A percentile compares a stretch with the other conserved stretches of the same genome.
Evolutionary conservation across 23 tunicate genomes (phyloP).

Genomic region (Diplosoma virens): DNA sequence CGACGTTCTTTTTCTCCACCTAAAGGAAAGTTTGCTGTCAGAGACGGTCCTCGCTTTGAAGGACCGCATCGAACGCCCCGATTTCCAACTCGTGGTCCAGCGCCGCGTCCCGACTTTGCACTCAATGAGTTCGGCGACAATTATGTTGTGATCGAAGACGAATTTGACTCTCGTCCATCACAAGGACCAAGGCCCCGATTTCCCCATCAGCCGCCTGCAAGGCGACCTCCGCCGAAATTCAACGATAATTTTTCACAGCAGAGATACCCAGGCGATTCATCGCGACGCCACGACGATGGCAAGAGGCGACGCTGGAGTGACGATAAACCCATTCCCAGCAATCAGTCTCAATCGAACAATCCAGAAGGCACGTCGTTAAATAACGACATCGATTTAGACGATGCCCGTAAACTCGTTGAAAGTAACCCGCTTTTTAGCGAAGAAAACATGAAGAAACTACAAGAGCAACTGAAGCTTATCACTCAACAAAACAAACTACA

Average conservation of each 20-base stretch:
- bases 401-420: constrained; percentile 19
- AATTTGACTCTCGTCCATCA: neutral
- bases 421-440: constrained; percentile 45
- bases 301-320: too few species aligned
- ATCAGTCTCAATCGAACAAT: neutral
- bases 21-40: neutral
- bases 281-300: too few species aligned
- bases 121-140: neutral
- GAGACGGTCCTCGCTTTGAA: too few species aligned
- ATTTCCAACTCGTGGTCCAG: too few species aligned
- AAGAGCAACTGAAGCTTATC: constrained; percentile 35
- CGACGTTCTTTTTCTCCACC: neutral
- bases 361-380: neutral
- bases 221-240: neutral
- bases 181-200: neutral
- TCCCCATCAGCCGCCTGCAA: neutral
- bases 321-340: too few species aligned
- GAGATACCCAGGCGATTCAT: too few species aligned
- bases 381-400: neutral
- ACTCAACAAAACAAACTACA: too few species aligned
- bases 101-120: too few species aligned
- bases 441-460: constrained; percentile 44
- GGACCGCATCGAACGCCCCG: too few species aligned
- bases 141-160: neutral
- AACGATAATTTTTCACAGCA: neutral